Evolutionary conservation across 2,113 vertebrate genomes (phyloP).

Genomic region (Strigops habroptila): DNA sequence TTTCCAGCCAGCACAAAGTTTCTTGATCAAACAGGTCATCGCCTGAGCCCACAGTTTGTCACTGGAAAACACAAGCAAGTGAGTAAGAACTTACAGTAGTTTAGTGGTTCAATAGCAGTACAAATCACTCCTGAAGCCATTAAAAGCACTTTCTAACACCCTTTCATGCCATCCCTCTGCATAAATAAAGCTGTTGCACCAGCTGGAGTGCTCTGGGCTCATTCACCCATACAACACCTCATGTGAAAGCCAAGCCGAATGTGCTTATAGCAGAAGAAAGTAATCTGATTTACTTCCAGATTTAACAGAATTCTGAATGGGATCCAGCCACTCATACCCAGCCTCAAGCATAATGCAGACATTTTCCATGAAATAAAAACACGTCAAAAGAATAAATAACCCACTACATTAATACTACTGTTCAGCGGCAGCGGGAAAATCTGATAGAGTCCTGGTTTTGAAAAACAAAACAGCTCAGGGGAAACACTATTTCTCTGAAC

Average conservation of each 20-base stretch:
- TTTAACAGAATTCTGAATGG: constrained; percentile 56
- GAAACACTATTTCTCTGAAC: background rate
- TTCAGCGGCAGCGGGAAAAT: constrained; percentile 1
- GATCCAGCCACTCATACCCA: constrained; percentile 32
- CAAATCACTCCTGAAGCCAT: constrained; percentile 24
- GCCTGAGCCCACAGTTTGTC: background rate
- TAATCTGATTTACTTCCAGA: constrained; percentile 61
- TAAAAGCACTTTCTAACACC: constrained; percentile 43
- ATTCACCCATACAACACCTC: constrained; percentile 55
- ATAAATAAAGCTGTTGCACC: constrained; percentile 68
- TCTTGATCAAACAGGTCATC: background rate
- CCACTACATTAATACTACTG: constrained; percentile 14
- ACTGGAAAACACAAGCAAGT: background rate
- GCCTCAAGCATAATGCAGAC: background rate
- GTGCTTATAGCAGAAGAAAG: constrained; percentile 35
- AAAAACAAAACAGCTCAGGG: background rate
- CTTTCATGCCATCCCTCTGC: constrained; percentile 41
- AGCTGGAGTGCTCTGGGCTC: constrained; percentile 63
- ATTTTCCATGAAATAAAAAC: constrained; percentile 28
- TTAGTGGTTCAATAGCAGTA: background rate
- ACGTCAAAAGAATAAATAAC: constrained; percentile 50
- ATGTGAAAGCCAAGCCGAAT: constrained; percentile 44
- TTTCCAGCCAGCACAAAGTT: background rate
- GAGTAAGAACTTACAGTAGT: background rate
- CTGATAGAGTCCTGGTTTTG: background rate